These are phyloP conservation scores for Melangyna quadrimaculata DNA, from an alignment of 2,888 invertebrate genomes.

Conservation along the genomic window DNA sequence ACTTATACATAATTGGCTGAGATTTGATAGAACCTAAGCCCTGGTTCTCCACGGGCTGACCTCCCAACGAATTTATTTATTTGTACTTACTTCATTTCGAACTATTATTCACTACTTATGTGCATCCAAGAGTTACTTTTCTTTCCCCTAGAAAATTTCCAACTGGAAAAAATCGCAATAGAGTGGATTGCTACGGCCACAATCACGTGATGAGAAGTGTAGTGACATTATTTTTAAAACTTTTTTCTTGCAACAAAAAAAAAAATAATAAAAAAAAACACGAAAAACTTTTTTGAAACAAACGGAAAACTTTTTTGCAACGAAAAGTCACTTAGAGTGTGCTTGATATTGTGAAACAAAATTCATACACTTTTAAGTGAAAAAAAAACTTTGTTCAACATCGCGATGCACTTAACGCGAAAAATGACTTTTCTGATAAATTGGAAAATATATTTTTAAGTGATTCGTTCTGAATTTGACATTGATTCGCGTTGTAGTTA, in stretches of 20 bases:
- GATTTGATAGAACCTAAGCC: too few species aligned
- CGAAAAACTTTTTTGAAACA: neutral
- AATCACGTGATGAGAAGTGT: neutral
- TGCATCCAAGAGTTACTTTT: too few species aligned
- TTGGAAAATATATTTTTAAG: slow-evolving; percentile 8
- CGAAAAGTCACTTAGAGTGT: neutral
- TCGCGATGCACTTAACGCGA: slow-evolving; percentile 17
- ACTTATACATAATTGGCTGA: too few species aligned
- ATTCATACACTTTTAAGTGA: slow-evolving; percentile 4
- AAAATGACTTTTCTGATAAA: neutral
- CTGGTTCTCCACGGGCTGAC: too few species aligned
- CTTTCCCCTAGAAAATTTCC: too few species aligned
- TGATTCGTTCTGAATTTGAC: neutral
- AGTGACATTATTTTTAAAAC: slow-evolving; percentile 5
- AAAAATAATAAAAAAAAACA: neutral
- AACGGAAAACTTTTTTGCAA: neutral
- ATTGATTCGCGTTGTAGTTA: neutral
- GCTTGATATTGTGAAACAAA: neutral
- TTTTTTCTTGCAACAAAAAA: neutral
- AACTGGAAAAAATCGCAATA: too few species aligned
- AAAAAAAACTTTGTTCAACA: slow-evolving; percentile 23
- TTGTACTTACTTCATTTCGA: too few species aligned
- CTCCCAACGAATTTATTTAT: too few species aligned
- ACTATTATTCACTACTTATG: too few species aligned
- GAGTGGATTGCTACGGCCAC: neutral